Base-by-base conservation (phyloP, 1,140 invertebrate genomes). In the Orius insidiosus region DNA sequence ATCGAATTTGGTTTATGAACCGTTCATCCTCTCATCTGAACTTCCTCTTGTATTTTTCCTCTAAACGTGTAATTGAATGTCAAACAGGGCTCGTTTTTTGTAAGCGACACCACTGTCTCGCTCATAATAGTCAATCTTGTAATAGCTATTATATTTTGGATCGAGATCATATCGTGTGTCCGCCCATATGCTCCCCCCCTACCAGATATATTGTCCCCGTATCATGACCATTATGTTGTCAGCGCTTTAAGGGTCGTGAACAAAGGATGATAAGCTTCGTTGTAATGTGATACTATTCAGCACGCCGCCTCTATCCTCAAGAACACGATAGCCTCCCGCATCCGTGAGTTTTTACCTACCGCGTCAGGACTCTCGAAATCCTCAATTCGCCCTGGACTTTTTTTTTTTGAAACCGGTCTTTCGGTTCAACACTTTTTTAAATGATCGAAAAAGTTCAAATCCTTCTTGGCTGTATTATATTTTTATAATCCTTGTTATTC, bases 111-210 rank as follows among this genome's bases (percentile, higher is more conserved):
- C 41, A 31, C 41, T 31, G 18, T 16, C 11, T 43, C 41, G 11
- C 16, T 30, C 31, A 43, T 31, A 31, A 43, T 43, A 43, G 41
- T 43, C 41, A 43, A 43, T 43, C 41, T 8, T 31, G 41, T 43
- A 43, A 43, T 43, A 24, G 41, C 41, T 43, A 43, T 43, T 43
- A 43, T 43, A 43, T 43, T 43, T 43, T 30, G 41, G 41, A 43
- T 43, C 14, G 24, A 43, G 41, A 43, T 43, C 41, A 43, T 43
- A 43, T 43, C 41, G 41, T 43, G 41, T 43, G 41, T 43, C 41
- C 41, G 41, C 41, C 41, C 41, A 43, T 43, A 43, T 43, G 41
- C 41, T 43, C 41, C 31, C 24, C 24, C 24, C 24, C 24, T 24
- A 24, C n/a, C n/a, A n/a, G n/a, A n/a, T 24, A 24, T 43, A 43